Conservation (phyloP, 2,113 vertebrate species). For the Cheilinus undulatus region DNA sequence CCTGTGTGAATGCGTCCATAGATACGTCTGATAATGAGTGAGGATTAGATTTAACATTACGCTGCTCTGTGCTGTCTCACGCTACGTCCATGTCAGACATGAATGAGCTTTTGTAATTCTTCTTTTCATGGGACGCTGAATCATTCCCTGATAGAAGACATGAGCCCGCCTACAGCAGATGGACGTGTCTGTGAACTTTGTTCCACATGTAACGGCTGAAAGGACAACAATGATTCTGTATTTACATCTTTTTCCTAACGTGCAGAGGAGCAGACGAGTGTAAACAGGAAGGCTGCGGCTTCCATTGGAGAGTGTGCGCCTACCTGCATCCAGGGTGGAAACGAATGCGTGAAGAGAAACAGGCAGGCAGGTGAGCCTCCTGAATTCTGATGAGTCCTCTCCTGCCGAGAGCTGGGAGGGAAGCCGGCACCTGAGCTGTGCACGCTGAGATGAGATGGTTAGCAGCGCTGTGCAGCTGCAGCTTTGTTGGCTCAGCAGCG, state of each 20-base stretch:
- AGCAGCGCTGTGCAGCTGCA: slow-evolving; percentile 26
- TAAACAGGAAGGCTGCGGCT: slow-evolving; percentile 66
- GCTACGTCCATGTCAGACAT: slow-evolving; percentile 2
- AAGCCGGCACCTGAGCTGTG: slow-evolving; percentile 53
- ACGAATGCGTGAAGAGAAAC: slow-evolving; percentile 52
- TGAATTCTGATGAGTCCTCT: slow-evolving; percentile 67
- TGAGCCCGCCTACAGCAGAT: not conserved
- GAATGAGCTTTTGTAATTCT: slow-evolving; percentile 23
- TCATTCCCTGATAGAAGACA: slow-evolving; percentile 10
- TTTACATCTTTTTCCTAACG: slow-evolving; percentile 46
- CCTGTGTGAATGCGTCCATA: not conserved
- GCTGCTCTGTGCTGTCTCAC: not conserved
- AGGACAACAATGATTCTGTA: slow-evolving; percentile 24
- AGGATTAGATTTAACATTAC: slow-evolving; percentile 17
- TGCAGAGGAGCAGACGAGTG: slow-evolving; percentile 29
- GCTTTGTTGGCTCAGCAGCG: slow-evolving; percentile 46
- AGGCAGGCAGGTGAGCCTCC: slow-evolving; percentile 52
- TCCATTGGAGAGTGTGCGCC: slow-evolving; percentile 45
- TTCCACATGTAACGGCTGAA: not conserved
- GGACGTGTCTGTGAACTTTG: slow-evolving; percentile 5
- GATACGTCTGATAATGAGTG: not conserved
- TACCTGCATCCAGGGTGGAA: slow-evolving; percentile 33
- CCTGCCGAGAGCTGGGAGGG: slow-evolving; percentile 34
- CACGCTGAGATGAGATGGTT: slow-evolving; percentile 58
- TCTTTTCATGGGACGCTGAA: not conserved